Conservation (phyloP, 2,888 invertebrate genomes). For the Archaeoteleia sp. region DNA sequence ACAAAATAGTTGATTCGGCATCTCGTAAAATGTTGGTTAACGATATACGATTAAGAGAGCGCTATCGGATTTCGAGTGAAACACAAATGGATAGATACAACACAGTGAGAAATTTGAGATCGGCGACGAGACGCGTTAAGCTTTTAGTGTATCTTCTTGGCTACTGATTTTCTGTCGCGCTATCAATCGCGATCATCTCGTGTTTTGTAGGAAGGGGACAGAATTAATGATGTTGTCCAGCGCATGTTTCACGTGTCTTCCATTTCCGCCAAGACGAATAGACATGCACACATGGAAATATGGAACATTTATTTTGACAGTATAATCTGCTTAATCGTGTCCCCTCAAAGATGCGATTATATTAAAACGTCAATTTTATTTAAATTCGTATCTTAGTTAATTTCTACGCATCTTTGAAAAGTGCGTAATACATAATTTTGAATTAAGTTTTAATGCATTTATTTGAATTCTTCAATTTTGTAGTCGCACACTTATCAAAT, state of each 20-base stretch:
- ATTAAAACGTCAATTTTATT: too few species aligned
- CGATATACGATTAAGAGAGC: constrained; percentile 11
- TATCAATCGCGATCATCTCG: constrained; percentile 54
- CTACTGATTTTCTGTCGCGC: constrained; percentile 52
- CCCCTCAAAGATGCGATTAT: too few species aligned
- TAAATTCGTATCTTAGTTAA: too few species aligned
- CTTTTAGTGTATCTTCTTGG: constrained; percentile 47
- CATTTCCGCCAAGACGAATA: constrained; percentile 41
- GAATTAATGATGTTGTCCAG: constrained; percentile 54
- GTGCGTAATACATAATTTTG: too few species aligned
- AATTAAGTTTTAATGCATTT: too few species aligned
- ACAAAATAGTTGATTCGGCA: constrained; percentile 40
- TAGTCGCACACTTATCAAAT: too few species aligned
- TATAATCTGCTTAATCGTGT: neutral
- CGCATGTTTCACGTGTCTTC: constrained; percentile 41
- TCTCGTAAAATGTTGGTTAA: constrained; percentile 32
- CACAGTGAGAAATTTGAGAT: constrained; percentile 54
- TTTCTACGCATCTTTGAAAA: too few species aligned
- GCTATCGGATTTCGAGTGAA: constrained; percentile 48
- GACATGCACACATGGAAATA: constrained; percentile 22
- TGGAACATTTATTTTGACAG: constrained; percentile 24
- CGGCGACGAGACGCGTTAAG: constrained; percentile 51
- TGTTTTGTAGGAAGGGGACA: constrained; percentile 45
- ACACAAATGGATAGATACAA: constrained; percentile 37
- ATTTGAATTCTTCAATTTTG: too few species aligned